These are phyloP conservation scores for Pristionchus exspectatus DNA, from an alignment of 2,888 invertebrate genomes.

Conservation along the genomic window DNA sequence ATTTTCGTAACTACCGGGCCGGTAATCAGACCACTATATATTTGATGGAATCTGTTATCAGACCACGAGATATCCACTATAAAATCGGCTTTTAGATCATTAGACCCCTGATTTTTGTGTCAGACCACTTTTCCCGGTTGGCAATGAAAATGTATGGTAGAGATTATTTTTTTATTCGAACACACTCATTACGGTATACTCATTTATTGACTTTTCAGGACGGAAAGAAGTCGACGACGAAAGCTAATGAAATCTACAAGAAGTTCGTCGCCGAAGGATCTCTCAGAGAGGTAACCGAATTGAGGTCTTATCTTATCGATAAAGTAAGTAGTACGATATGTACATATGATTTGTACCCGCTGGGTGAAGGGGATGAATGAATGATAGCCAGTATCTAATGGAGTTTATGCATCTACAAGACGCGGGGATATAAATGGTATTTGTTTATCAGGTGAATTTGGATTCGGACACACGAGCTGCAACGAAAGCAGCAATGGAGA, in stretches of 20 bases:
- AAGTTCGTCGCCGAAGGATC: slow-evolving; percentile 71
- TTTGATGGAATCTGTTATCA: too few species aligned
- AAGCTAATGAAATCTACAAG: slow-evolving; percentile 72
- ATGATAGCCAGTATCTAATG: background rate
- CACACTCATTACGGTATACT: background rate
- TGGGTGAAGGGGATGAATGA: background rate
- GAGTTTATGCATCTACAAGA: background rate
- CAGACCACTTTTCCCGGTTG: too few species aligned
- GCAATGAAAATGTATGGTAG: background rate
- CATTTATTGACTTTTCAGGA: slow-evolving; percentile 54
- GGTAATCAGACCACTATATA: too few species aligned
- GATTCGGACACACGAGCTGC: slow-evolving; percentile 74
- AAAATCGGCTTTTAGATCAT: too few species aligned
- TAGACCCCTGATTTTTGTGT: too few species aligned
- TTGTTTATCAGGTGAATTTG: slow-evolving; percentile 70
- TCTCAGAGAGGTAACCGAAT: slow-evolving; percentile 68
- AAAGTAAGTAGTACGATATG: background rate
- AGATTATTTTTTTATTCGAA: background rate
- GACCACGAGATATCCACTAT: too few species aligned
- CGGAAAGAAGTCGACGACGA: slow-evolving; percentile 68
- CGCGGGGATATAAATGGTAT: background rate
- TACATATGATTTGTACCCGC: background rate
- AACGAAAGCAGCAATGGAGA: slow-evolving; percentile 73
- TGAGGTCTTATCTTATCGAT: background rate
- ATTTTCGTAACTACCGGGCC: too few species aligned